These are phyloP conservation scores for Alouatta palliata DNA, from an alignment of 2,113 vertebrate genomes.

Conservation along the genomic window DNA sequence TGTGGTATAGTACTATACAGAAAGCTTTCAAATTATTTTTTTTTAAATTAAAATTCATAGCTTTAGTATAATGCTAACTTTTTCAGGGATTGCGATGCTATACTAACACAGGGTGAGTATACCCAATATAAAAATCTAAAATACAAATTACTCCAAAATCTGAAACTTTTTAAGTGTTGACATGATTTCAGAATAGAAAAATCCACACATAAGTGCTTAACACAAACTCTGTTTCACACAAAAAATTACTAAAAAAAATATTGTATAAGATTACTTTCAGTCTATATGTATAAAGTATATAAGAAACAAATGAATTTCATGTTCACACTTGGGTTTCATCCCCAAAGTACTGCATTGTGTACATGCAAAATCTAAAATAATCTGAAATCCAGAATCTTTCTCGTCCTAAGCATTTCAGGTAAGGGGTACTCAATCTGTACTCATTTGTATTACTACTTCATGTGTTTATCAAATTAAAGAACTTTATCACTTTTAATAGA, in stretches of 20 bases:
- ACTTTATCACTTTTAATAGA: background rate
- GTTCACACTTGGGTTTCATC: background rate
- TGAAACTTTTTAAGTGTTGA: background rate
- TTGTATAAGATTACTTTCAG: background rate
- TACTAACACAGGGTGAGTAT: background rate
- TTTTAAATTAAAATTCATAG: constrained; percentile 20
- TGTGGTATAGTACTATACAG: background rate
- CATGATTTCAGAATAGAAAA: background rate
- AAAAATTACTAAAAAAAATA: background rate
- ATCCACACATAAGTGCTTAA: background rate
- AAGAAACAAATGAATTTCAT: background rate
- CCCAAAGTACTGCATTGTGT: background rate
- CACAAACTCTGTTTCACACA: background rate
- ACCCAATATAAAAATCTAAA: background rate
- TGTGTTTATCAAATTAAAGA: background rate
- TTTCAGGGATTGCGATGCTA: background rate
- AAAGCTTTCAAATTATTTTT: background rate
- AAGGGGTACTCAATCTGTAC: background rate
- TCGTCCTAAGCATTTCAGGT: background rate
- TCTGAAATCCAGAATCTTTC: background rate
- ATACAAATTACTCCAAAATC: background rate
- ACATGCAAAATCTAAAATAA: background rate
- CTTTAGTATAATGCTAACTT: constrained; percentile 7
- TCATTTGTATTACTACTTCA: background rate
- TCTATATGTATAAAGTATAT: background rate